Percentiles rank a stretch among this genome's conserved stretches.
These are phyloP conservation scores for Dryadula phaetusa DNA, from an alignment of 2,888 invertebrate species.

Conservation along the genomic window DNA sequence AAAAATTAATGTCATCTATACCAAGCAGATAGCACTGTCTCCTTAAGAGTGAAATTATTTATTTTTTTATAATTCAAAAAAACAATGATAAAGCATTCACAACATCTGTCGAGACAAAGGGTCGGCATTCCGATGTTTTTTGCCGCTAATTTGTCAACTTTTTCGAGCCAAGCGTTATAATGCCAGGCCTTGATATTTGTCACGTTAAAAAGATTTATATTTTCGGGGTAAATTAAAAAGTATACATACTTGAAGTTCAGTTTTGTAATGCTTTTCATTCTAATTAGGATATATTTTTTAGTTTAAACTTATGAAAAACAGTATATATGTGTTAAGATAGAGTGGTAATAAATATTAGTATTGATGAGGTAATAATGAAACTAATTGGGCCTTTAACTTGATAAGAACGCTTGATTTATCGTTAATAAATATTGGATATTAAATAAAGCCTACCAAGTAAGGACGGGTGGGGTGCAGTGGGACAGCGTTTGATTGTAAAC, in stretches of 20 bases:
- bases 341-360: too few relatives aligned
- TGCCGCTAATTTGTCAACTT: slow-evolving; percentile 64
- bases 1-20: neutral
- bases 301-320: neutral
- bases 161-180: slow-evolving; percentile 47
- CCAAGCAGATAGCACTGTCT: neutral
- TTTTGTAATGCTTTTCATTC: neutral
- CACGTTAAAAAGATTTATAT: slow-evolving; percentile 42
- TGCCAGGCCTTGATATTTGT: slow-evolving; percentile 42
- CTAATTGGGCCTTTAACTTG: too few relatives aligned
- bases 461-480: too few relatives aligned
- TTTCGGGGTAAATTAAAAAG: slow-evolving; percentile 20
- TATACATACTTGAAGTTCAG: neutral
- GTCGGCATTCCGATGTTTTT: slow-evolving; percentile 57
- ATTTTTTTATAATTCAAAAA: slow-evolving; percentile 40
- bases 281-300: neutral
- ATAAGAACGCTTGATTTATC: too few relatives aligned
- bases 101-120: slow-evolving; percentile 57
- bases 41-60: slow-evolving; percentile 16
- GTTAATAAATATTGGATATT: too few relatives aligned
- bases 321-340: neutral
- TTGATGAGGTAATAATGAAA: too few relatives aligned
- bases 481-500: too few relatives aligned
- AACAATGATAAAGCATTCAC: slow-evolving; percentile 43
- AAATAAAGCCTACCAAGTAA: too few relatives aligned